phyloP scores from a whole-genome alignment of 2,797 vertebrate genomes.

The Sebastes trivittatus region DNA sequence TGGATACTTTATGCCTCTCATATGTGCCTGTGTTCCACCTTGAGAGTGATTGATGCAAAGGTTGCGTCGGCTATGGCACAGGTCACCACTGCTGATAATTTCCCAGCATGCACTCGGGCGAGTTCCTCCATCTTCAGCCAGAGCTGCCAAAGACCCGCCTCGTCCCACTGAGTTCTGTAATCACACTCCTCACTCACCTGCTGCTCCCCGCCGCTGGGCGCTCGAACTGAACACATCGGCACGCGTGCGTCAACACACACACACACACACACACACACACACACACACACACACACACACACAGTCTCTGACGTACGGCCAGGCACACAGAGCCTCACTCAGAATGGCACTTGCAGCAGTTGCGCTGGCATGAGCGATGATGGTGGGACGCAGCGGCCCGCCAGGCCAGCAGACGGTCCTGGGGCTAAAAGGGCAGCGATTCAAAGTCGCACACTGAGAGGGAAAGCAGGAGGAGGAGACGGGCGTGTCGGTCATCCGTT shows the following conservation, averaged over 20 bases:
- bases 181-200: constrained; percentile 71
- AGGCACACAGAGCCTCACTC: constrained; percentile 5
- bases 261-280: not conserved
- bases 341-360: constrained; percentile 45
- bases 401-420: constrained; percentile 72
- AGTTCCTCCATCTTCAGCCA: constrained; percentile 63
- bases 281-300: not conserved
- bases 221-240: constrained; percentile 27
- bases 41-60: constrained; percentile 69
- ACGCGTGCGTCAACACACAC: not conserved
- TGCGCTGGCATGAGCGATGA: constrained; percentile 39
- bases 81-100: constrained; percentile 71
- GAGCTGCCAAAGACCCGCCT: constrained; percentile 91
- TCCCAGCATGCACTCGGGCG: constrained; percentile 68
- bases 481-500: constrained; percentile 1
- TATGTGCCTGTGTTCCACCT: constrained; percentile 56
- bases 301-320: constrained; percentile 8
- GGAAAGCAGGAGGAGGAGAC: constrained; percentile 30
- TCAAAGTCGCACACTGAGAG: constrained; percentile 65
- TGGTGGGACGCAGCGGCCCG: constrained; percentile 49
- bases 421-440: constrained; percentile 52
- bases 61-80: constrained; percentile 47
- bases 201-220: constrained; percentile 54
- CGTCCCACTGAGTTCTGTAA: constrained; percentile 83
- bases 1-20: constrained; percentile 64